A percentile compares a stretch with the other conserved stretches of the same genome.
phyloP scores from a whole-genome alignment of 2,888 invertebrate genomes.

The Bombylius major region DNA sequence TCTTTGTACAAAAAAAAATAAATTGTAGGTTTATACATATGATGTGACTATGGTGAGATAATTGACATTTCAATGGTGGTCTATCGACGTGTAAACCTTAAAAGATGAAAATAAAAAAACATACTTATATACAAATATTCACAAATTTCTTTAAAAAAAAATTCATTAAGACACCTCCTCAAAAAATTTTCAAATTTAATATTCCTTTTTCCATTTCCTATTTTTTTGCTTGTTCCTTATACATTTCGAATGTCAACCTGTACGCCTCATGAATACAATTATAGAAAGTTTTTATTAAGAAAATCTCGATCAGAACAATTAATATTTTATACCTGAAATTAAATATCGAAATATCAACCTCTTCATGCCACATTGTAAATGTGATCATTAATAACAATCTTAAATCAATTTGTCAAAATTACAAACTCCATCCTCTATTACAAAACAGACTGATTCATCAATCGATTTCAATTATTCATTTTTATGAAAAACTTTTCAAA shows the following conservation, averaged over 20 bases:
- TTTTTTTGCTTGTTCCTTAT: too few relatives aligned
- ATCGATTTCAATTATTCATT: background rate
- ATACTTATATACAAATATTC: too few relatives aligned
- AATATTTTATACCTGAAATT: background rate
- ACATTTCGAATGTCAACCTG: background rate
- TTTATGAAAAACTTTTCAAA: conserved; percentile 2
- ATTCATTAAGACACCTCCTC: too few relatives aligned
- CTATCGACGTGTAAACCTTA: too few relatives aligned
- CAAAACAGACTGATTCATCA: conserved; percentile 2
- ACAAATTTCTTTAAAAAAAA: too few relatives aligned
- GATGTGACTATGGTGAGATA: too few relatives aligned
- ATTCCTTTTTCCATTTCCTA: background rate
- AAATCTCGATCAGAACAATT: background rate
- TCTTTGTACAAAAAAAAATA: too few relatives aligned
- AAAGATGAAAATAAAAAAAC: too few relatives aligned
- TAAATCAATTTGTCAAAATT: conserved; percentile 14
- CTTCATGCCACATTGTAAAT: too few relatives aligned
- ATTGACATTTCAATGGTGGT: too few relatives aligned
- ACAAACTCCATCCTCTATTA: conserved; percentile 9
- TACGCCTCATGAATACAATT: background rate
- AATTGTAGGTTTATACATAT: too few relatives aligned
- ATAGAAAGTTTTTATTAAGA: background rate
- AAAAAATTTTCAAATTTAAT: too few relatives aligned
- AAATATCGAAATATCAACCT: background rate
- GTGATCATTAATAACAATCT: conserved; percentile 13